Base-by-base conservation (phyloP, 2,888 invertebrate genomes). In the Agelastica alni region DNA sequence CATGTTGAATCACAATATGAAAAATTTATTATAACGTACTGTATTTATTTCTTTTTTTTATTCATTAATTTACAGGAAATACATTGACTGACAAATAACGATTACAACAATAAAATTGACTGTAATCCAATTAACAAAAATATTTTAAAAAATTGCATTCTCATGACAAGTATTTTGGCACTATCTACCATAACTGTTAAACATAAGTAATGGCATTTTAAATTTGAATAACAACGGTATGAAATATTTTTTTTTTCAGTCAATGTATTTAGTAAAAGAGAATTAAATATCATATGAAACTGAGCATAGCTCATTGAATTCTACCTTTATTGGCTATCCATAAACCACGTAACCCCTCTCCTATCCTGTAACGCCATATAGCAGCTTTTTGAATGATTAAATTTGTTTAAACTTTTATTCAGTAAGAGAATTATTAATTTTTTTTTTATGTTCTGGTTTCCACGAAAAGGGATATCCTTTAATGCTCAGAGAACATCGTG, bases 1-100 rank as follows among this genome's bases (percentile, higher is more conserved):
- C 20, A 13, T 16, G 9, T 31, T 17, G 9, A 13, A 26, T 41
- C n/a, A n/a, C n/a, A n/a, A n/a, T n/a, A n/a, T n/a, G n/a, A n/a
- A n/a, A n/a, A n/a, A n/a, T n/a, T n/a, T 41, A 26, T 5, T 20
- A 4, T 4, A 2, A 41, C 10, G 43, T 43, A 43, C 43, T 43
- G 43, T 31, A 42, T 42, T 42, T 17, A 43, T 10, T 26, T 4
- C n/a, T n/a, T n/a, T n/a, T n/a, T n/a, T n/a, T n/a, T n/a, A 7
- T 34, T 34, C n/a, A 34, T 9, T 9, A 16, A 9, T 16, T 7
- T 16, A 34, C 14, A n/a, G n/a, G n/a, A 32, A 32, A 32, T n/a
- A 34, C 34, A 16, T 14, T 16, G 34, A 34, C 34, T 16, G 34
- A 34, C 34, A 34, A 9, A 28, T n/a, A n/a, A n/a, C n/a, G n/a